Base-by-base conservation (phyloP, 2,113 vertebrate species). In the Scomber japonicus region DNA sequence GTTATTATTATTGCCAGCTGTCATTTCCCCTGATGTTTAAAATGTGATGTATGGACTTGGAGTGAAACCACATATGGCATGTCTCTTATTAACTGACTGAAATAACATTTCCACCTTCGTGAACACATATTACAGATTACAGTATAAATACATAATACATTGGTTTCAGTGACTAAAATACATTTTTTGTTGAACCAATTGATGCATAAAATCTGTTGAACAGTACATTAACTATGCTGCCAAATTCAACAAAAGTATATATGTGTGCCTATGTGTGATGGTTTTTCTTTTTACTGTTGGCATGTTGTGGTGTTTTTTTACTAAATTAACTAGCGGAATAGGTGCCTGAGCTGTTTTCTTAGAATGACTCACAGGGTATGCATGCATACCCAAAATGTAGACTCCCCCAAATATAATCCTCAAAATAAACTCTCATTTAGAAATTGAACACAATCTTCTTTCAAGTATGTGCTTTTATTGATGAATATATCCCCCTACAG, bases 261-360 rank as follows among this genome's bases (percentile, higher is more conserved):
- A 48, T 87, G 67, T 89, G 1, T 57, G 61, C 9, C 54, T 71
- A 35, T 35, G 61, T 66, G 50, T 53, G 67, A 60, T 62, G 35
- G 35, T 40, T 40, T 40, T 60, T 62, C 24, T 61, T 78, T 60
- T 59, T 44, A 69, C 72, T 16, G 31, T 17, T 21, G 48, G 27
- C 40, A 71, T 48, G 48, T 68, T 65, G 45, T 48, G 6, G 67
- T 62, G 24, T 79, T 75, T 83, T 65, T 79, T 62, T 48, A 70
- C 60, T 48, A 73, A 88, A 87, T 80, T 75, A 89, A 88, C 75
- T 50, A 57, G 66, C 15, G 44, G 11, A 70, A n/a, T 71, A 51
- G 50, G 72, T 64, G 53, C 72, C 35, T 61, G 13, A 60, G 62
- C 27, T 75, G 76, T 85, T 92, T 83, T 87, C 53, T 72, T 88